A percentile compares a stretch with the other conserved stretches of the same genome.
phyloP scores from a whole-genome alignment of 2,888 invertebrate genomes.

The Scaptomyza cyrtandrae region DNA sequence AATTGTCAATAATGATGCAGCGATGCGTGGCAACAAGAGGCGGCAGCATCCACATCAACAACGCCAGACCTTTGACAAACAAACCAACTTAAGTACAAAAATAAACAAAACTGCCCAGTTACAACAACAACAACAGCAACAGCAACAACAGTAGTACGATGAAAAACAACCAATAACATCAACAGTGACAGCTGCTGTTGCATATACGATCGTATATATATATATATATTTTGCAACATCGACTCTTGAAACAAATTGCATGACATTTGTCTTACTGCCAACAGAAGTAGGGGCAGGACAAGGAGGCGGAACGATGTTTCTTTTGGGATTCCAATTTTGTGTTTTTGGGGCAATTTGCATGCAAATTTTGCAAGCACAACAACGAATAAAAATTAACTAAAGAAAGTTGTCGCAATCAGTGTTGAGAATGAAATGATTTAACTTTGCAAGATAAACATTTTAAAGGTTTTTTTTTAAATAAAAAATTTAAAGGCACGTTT shows the following conservation, averaged over 20 bases:
- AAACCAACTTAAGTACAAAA: constrained; percentile 57
- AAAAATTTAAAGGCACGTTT: no score
- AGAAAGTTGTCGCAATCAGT: constrained; percentile 22
- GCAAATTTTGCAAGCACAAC: constrained; percentile 34
- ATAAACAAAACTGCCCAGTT: constrained; percentile 71
- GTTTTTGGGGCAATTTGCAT: constrained; percentile 34
- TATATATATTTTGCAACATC: constrained; percentile 59
- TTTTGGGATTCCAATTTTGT: constrained; percentile 31
- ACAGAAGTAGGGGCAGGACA: background rate
- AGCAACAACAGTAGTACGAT: constrained; percentile 1
- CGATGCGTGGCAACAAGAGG: constrained; percentile 67
- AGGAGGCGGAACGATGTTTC: constrained; percentile 8
- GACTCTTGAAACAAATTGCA: constrained; percentile 73
- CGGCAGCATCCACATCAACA: constrained; percentile 62
- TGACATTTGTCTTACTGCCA: constrained; percentile 66
- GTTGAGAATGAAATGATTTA: constrained; percentile 1
- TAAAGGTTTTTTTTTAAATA: no score
- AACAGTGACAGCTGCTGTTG: constrained; percentile 41
- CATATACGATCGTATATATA: background rate
- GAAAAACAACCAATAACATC: constrained; percentile 22
- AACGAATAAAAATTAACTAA: background rate
- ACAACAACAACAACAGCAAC: constrained; percentile 21
- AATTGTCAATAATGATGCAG: constrained; percentile 80
- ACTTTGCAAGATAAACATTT: background rate
- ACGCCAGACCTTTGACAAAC: constrained; percentile 76